phyloP scores from a whole-genome alignment of 2,113 vertebrate genomes.

The Rhinolophus ferrumequinum region DNA sequence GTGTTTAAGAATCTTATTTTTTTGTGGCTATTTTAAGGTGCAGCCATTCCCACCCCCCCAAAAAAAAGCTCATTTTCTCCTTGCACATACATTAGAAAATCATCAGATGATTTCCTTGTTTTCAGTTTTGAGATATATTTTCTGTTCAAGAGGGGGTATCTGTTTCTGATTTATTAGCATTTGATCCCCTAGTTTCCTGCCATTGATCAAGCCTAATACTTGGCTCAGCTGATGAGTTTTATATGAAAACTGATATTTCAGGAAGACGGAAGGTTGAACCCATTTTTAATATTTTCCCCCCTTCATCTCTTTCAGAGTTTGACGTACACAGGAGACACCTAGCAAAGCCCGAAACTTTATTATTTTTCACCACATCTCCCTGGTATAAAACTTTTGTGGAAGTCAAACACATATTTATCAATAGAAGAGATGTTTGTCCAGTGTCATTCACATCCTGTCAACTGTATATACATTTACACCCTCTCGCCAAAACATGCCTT shows the following conservation, averaged over 20 bases:
- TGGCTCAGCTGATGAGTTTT: conserved; percentile 93
- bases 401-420: conserved; percentile 86
- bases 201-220: conserved; percentile 97
- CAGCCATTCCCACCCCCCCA: neutral
- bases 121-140: conserved; percentile 87
- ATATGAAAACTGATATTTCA: conserved; percentile 94
- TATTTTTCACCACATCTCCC: conserved; percentile 71
- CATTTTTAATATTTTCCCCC: conserved; percentile 85
- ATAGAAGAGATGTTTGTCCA: conserved; percentile 89
- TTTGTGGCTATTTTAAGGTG: conserved; percentile 68
- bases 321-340: conserved; percentile 36
- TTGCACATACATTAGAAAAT: conserved; percentile 77
- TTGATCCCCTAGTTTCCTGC: conserved; percentile 97
- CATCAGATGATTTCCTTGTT: conserved; percentile 88
- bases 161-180: conserved; percentile 97
- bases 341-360: conserved; percentile 62
- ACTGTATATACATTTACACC: conserved; percentile 91
- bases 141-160: conserved; percentile 87
- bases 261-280: conserved; percentile 85
- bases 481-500: conserved; percentile 89
- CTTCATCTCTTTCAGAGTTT: conserved; percentile 75
- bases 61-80: conserved; percentile 68
- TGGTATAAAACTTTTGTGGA: conserved; percentile 77
- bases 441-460: conserved; percentile 88
- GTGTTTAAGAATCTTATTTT: conserved; percentile 8